Evolutionary conservation across 2,797 vertebrate genomes (phyloP), one percentile per base, ranked within the genome.

Genomic region (Adrianichthys oophorus): DNA sequence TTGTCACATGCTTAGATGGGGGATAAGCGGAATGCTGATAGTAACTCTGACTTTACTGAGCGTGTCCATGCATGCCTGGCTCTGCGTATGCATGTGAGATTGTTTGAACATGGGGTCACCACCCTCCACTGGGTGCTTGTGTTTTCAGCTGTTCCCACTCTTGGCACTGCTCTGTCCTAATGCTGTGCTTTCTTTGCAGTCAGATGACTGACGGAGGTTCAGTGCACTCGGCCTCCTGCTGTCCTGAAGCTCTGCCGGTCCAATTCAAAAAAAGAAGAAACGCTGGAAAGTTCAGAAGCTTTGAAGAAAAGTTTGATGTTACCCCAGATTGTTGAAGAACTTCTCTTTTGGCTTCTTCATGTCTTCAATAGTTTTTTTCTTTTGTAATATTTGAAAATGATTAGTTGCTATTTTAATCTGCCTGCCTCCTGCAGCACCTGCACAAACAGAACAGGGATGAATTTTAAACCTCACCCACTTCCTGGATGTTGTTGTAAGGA

Each of bases 141-240:
- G 79, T 85, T 83, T 85, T 76, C 58, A 81, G 82, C 69, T 73
- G 76, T 48, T 71, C 7, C 41, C 59, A 67, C 70, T 78, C 59
- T 74, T 47, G 72, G 79, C 66, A 4, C 52, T 59, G 42, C 60
- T 66, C 59, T 57, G 46, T 68, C 58, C 58, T 65, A 50, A 61
- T 5, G 37, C 52, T 37, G 52, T 46, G 48, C 61, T 61, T 61
- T 72, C 10, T 52, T 46, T 56, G 59, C 58, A 50, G 12, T 56
- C 53, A 1, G 32, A 53, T 71, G 74, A 76, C 66, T 80, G 72
- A 66, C 29, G 26, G 60, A 68, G 58, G 65, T 63, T 48, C 59
- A n/a, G 52, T 68, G 80, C 74, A 76, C 74, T 7, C 65, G 68
- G 54, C 59, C 71, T 71, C 69, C 59, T 4, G n/a, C 62, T 41